Evolutionary conservation across 2,113 vertebrate species (phyloP), one percentile per base, ranked within the genome.

Genomic region (Tetrax tetrax): DNA sequence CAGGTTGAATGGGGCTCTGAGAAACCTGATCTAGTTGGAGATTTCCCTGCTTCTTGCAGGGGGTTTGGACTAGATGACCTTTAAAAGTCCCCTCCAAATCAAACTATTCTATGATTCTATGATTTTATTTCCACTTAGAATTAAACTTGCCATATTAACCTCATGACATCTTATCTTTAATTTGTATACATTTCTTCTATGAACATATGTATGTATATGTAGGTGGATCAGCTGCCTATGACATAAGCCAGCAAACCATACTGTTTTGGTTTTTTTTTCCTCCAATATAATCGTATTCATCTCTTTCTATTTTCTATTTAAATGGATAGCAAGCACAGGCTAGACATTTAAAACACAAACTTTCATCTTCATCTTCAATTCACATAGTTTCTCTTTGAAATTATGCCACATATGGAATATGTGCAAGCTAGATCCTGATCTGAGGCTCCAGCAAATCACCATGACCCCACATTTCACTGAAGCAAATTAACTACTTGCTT

Each of bases 361-460:
- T 91, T 91, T 93, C 24, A 86, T 92, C 23, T 51, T 83, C 18
- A 69, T 43, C 71, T 87, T 79, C 71, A 82, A 64, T 79, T 91
- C 74, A 79, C 24, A 35, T 48, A 82, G 61, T 4, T n/a, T 83
- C 54, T 69, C 87, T 94, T 96, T 94, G 93, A 95, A 95, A 92
- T 78, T 87, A 78, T 92, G 47, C 57, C 77, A 84, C 76, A 71
- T 84, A 86, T 75, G 43, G 86, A 91, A 95, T 68, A 70, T n/a
- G 33, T 70, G 47, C 88, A 92, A 95, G 50, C 23, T 86, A 56
- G 27, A 60, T 59, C 21, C 27, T 84, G 74, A 82, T 89, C 76
- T 90, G 51, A 92, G 37, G 33, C 51, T 75, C 24, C 54, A 87
- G 53, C 43, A 94, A 95, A 87, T 53, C 65, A 78, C 1, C 11